Conservation (phyloP, 2,113 vertebrate genomes). For the Cavia aperea region DNA sequence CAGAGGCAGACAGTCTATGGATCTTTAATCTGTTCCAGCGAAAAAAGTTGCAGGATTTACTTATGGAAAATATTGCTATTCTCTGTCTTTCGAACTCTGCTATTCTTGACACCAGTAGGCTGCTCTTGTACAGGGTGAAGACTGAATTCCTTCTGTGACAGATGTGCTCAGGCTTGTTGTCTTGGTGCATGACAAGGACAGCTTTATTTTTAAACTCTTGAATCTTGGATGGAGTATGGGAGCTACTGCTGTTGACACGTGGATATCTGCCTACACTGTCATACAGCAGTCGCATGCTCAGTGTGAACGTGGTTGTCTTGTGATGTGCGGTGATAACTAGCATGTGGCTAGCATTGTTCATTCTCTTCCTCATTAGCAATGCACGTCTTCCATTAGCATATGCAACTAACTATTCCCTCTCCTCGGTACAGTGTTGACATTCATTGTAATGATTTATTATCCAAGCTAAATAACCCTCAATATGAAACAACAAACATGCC, state of each 20-base stretch:
- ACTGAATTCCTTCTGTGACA: slow-evolving; percentile 31
- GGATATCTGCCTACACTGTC: slow-evolving; percentile 47
- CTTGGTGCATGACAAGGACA: slow-evolving; percentile 27
- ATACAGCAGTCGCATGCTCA: slow-evolving; percentile 25
- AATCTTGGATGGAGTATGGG: slow-evolving; percentile 43
- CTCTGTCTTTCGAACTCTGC: neutral
- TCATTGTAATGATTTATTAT: slow-evolving; percentile 73
- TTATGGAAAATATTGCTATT: neutral
- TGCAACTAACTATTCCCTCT: slow-evolving; percentile 59
- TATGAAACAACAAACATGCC: slow-evolving; percentile 71
- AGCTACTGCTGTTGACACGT: slow-evolving; percentile 42
- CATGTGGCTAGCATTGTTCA: slow-evolving; percentile 46
- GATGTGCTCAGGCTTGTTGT: slow-evolving; percentile 35
- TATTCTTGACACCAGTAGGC: slow-evolving; percentile 21
- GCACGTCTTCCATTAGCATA: slow-evolving; percentile 63
- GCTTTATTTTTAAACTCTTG: slow-evolving; percentile 59
- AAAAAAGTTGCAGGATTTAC: neutral
- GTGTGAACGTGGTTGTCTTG: slow-evolving; percentile 30
- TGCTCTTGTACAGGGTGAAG: neutral
- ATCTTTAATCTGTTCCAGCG: neutral
- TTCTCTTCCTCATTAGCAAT: slow-evolving; percentile 61
- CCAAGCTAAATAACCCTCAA: slow-evolving; percentile 68
- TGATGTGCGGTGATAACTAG: slow-evolving; percentile 52
- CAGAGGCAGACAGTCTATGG: neutral
- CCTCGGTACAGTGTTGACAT: slow-evolving; percentile 67